Conservation (phyloP, 2,113 vertebrate genomes). For the Myotis brandtii region DNA sequence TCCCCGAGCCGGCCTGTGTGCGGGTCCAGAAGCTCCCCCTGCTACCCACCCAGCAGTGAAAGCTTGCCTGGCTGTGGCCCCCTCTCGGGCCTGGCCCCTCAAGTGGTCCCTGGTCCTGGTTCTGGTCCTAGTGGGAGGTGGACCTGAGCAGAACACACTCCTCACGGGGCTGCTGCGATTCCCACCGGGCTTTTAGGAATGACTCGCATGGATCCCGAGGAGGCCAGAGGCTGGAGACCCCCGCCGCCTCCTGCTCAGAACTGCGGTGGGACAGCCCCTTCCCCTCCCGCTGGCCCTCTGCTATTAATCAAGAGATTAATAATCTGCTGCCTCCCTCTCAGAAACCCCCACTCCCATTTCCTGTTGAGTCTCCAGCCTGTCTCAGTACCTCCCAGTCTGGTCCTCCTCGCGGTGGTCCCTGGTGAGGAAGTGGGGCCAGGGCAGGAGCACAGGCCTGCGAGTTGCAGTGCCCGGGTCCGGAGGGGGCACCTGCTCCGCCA, state of each 20-base stretch:
- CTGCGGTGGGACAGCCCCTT: not conserved
- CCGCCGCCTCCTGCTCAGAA: not conserved
- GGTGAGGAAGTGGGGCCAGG: not conserved
- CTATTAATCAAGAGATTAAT: slow-evolving; percentile 65
- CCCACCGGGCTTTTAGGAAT: not conserved
- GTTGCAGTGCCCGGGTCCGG: not conserved
- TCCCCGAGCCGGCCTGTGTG: not conserved
- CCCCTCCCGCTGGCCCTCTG: not conserved
- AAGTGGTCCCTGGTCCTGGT: not conserved
- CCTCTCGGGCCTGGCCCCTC: rapidly evolving
- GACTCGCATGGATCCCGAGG: not conserved
- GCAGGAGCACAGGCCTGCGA: not conserved
- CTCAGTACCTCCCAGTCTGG: slow-evolving; percentile 47
- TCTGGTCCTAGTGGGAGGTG: not conserved
- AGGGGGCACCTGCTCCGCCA: not conserved
- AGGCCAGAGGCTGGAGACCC: not conserved
- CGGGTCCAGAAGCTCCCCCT: not conserved
- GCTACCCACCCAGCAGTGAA: not conserved
- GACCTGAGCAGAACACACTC: not conserved
- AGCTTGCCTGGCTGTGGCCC: not conserved
- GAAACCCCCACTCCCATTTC: slow-evolving; percentile 21
- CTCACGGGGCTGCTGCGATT: not conserved
- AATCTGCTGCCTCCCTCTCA: not conserved
- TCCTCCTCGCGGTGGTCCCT: not conserved
- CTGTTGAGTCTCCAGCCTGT: slow-evolving; percentile 61